Evolutionary conservation across 2,797 vertebrate species (phyloP), one percentile per base, ranked within the genome.

Genomic region (Mycteria americana): DNA sequence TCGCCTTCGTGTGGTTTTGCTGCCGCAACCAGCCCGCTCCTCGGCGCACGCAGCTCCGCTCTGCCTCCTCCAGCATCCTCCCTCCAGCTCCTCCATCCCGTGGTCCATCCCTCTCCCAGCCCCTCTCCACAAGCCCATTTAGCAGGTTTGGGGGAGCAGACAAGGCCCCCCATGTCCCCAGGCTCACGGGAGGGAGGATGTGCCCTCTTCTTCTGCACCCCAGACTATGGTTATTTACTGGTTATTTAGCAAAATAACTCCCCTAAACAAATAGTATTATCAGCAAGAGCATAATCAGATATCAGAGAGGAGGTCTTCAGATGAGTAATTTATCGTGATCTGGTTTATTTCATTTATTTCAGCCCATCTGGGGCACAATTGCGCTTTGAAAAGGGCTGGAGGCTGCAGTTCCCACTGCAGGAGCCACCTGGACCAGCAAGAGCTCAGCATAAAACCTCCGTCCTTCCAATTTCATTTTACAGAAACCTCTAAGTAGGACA

Each of bases 401-500:
- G 85, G 74, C 79, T 77, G 84, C 77, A 75, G 43, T 14, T 75
- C 39, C 77, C 43, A 4, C 54, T 4, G 6, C 57, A 65, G 91
- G 74, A 77, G 51, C 92, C 94, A 95, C 89, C 72, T 87, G 92
- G 83, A 39, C 37, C 77, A 5, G 62, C 1, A 2, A 56, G 33
- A 78, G 65, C 81, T 92, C 68, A 39, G 69, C 1, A 0, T 18
- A 31, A 92, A 87, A 35, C 39, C 79, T 41, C 45, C 0, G 0
- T 33, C 85, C 89, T 45, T 37, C 41, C 37, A 33, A 41, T 43
- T 74, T 60, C 75, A 15, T 84, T 77, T 77, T 37, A 4, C 82
- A 81, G 75, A 62, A 64, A 13, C 10, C 68, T 80, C 24, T 43
- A 77, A 88, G 92, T 94, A 83, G 95, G 95, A 64, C 94, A 85